A percentile compares a stretch with the other conserved stretches of the same genome.
These are phyloP conservation scores for Triplophysa rosa DNA, from an alignment of 2,113 vertebrate genomes.

Conservation along the genomic window DNA sequence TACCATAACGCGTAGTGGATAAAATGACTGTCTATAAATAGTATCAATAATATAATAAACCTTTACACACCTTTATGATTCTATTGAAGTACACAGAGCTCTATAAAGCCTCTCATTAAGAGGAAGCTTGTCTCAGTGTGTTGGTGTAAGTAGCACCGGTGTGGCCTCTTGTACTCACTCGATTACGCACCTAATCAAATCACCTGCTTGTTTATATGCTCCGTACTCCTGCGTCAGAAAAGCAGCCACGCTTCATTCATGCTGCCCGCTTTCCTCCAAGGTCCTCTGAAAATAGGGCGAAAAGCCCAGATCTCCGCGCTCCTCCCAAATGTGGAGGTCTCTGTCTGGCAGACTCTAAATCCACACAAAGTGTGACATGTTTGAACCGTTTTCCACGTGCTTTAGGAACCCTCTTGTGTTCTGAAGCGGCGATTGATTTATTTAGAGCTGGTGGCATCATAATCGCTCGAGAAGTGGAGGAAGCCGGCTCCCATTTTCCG, in stretches of 20 bases:
- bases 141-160: conserved; percentile 43
- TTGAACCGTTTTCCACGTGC: conserved; percentile 38
- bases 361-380: conserved; percentile 18
- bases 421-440: conserved; percentile 51
- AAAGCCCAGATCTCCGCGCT: neutral
- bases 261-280: conserved; percentile 23
- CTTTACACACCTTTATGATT: neutral
- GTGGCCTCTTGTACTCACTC: conserved; percentile 48
- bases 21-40: neutral
- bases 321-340: conserved; percentile 4
- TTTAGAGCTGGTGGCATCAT: conserved; percentile 46
- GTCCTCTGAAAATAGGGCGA: conserved; percentile 6
- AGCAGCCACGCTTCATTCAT: conserved; percentile 42
- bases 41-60: neutral
- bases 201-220: conserved; percentile 55
- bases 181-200: conserved; percentile 61
- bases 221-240: conserved; percentile 43
- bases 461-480: conserved; percentile 48
- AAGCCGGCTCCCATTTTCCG: conserved; percentile 47
- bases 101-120: conserved; percentile 43
- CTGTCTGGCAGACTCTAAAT: conserved; percentile 17
- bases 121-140: conserved; percentile 46
- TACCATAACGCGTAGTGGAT: neutral
- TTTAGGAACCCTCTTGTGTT: conserved; percentile 42
- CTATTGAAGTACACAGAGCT: conserved; percentile 2